Evolutionary conservation across 2,888 invertebrate genomes (phyloP).

Genomic region (Agrilus cyanescens): DNA sequence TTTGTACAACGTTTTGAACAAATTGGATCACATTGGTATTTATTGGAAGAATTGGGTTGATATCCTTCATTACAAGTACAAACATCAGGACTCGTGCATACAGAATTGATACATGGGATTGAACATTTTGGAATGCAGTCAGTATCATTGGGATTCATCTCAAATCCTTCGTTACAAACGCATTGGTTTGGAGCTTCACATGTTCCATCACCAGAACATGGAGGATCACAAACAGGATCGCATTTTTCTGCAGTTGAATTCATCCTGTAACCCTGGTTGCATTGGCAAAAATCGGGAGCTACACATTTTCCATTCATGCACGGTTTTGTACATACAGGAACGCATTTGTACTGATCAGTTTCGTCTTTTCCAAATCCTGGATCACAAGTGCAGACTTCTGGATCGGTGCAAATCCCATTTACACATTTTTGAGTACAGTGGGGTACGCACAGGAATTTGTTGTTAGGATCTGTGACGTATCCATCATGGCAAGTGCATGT

Average conservation of each 20-base stretch:
- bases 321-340: slow-evolving; percentile 27
- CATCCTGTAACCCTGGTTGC: slow-evolving; percentile 11
- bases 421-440: slow-evolving; percentile 27
- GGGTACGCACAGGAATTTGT: slow-evolving; percentile 13
- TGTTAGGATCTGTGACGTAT: slow-evolving; percentile 8
- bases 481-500: slow-evolving; percentile 18
- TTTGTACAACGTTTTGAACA: slow-evolving; percentile 9
- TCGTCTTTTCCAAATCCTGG: slow-evolving; percentile 9
- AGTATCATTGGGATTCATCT: not conserved
- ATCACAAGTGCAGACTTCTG: slow-evolving; percentile 16
- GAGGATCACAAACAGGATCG: slow-evolving; percentile 20
- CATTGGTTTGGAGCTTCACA: slow-evolving; percentile 30
- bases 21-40: slow-evolving; percentile 10
- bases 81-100: slow-evolving; percentile 24
- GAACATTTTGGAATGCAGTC: slow-evolving; percentile 18
- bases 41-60: slow-evolving; percentile 32
- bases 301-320: slow-evolving; percentile 17
- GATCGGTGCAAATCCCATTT: slow-evolving; percentile 29
- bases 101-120: slow-evolving; percentile 14
- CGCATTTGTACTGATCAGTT: slow-evolving; percentile 20
- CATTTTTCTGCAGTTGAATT: slow-evolving; percentile 9
- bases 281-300: slow-evolving; percentile 28
- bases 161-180: slow-evolving; percentile 12
- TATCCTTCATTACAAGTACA: slow-evolving; percentile 43
- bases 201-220: slow-evolving; percentile 34